phyloP scores from a whole-genome alignment of 1,140 invertebrate species.

The Zaprionus ornatus region DNA sequence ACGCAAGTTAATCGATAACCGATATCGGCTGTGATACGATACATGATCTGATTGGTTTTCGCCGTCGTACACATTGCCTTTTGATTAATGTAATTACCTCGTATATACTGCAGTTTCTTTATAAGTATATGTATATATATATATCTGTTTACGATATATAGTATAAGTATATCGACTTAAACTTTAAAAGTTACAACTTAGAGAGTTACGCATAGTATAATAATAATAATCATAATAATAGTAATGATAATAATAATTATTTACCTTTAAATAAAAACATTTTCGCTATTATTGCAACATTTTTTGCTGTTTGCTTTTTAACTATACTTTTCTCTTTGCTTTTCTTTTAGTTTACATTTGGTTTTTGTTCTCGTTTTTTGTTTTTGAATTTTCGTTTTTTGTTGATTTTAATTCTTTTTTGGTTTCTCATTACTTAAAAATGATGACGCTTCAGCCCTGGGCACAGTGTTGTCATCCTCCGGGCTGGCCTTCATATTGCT shows the following conservation, averaged over 20 bases:
- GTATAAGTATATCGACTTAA: conserved; percentile 66
- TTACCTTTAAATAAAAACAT: conserved; percentile 78
- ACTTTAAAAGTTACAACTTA: conserved; percentile 80
- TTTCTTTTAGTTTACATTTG: conserved; percentile 30
- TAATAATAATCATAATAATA: conserved; percentile 68
- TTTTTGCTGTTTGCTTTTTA: conserved; percentile 35
- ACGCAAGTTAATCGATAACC: neutral
- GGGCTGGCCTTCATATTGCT: conserved; percentile 43
- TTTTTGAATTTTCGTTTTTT: conserved; percentile 20
- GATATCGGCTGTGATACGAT: neutral
- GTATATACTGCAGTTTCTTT: conserved; percentile 78
- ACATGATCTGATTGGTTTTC: neutral
- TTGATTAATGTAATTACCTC: conserved; percentile 73
- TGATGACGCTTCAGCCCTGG: conserved; percentile 47
- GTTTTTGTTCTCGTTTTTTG: conserved; percentile 32
- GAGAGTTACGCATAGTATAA: conserved; percentile 66
- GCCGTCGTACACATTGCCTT: conserved; percentile 24
- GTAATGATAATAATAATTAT: conserved; percentile 69
- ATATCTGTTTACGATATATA: conserved; percentile 50
- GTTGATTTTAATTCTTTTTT: conserved; percentile 31
- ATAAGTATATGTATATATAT: conserved; percentile 48
- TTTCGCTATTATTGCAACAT: conserved; percentile 80
- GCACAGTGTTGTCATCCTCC: conserved; percentile 57
- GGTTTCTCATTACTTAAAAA: conserved; percentile 74
- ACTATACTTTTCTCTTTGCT: conserved; percentile 20